Evolutionary conservation across 2,113 vertebrate species (phyloP), one percentile per base, ranked within the genome.

Genomic region (Zosterops borbonicus): DNA sequence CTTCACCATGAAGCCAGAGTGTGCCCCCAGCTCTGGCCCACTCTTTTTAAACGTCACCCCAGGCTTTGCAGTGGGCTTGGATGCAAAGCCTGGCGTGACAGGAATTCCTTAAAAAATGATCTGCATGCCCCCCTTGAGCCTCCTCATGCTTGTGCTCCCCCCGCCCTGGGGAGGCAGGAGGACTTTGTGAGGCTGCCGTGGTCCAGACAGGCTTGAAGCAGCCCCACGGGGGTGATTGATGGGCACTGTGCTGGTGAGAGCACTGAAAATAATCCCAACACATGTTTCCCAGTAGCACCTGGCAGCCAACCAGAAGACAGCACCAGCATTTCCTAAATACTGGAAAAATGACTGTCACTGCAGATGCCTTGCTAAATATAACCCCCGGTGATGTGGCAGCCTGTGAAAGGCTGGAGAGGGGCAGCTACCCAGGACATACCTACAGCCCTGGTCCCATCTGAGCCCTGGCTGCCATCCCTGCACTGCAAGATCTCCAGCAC

Each of bases 231-330:
- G 19, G 3, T 97, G 97, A 97, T 96, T 97, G 97, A 98, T 97
- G 90, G 95, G 56, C 62, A 42, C 89, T 76, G 53, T 92, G 93
- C 83, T 92, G 92, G 84, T 88, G 95, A 96, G 94, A 96, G 79
- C 3, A 18, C 97, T 56, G 35, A 97, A 98, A 98, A 98, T 98
- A 98, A 97, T 97, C 80, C 85, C 91, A 97, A 95, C 97, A 97
- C 98, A 97, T 97, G 96, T 96, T 97, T 97, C 96, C 95, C 80
- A 92, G 97, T 97, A 96, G 96, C 97, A 97, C 96, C 97, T 97
- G 97, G 96, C 97, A 97, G 84, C 89, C 94, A 95, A 97, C 97
- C 97, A 98, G 96, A 97, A 97, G 96, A 93, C 96, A 94, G 96
- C 77, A 78, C 88, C 59, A 97, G 76, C 95, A 96, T 97, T 97